Conservation (phyloP, 2,888 invertebrate species). For the Caenorhabditis sp. region DNA sequence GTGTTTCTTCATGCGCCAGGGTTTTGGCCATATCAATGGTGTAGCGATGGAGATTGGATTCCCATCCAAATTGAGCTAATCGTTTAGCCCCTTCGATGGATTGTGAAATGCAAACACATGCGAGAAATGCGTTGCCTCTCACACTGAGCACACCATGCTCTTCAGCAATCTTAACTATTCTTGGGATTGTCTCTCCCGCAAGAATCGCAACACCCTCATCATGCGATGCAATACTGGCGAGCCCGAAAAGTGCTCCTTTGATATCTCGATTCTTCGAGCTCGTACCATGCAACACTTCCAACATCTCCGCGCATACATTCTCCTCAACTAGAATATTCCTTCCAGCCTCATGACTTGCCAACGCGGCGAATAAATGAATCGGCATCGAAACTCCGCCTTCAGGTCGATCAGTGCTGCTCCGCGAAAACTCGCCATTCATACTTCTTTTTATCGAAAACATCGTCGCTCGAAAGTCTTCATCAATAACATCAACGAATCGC, state of each 20-base stretch:
- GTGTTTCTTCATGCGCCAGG: constrained; percentile 9
- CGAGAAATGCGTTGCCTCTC: constrained; percentile 67
- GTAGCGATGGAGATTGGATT: constrained; percentile 54
- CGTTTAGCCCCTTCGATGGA: constrained; percentile 46
- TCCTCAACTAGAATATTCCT: constrained; percentile 37
- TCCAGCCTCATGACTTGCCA: constrained; percentile 52
- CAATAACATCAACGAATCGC: constrained; percentile 87
- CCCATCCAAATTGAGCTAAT: constrained; percentile 62
- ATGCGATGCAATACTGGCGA: constrained; percentile 52
- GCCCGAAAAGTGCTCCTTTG: constrained; percentile 55
- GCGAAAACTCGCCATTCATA: constrained; percentile 81
- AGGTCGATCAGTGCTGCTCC: constrained; percentile 68
- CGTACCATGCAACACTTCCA: neutral
- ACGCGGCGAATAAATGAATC: constrained; percentile 53
- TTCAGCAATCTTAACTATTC: constrained; percentile 57
- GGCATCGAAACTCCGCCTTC: constrained; percentile 53
- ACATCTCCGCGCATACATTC: constrained; percentile 15
- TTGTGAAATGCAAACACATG: constrained; percentile 57
- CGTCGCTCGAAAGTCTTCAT: constrained; percentile 86
- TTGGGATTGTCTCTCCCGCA: constrained; percentile 31
- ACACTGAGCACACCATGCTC: constrained; percentile 59
- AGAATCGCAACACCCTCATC: constrained; percentile 43
- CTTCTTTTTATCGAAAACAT: constrained; percentile 84
- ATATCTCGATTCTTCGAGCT: constrained; percentile 15
- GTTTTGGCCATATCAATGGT: constrained; percentile 26